phyloP scores from a whole-genome alignment of 2,113 vertebrate genomes.

The Nycticryphes semicollaris region DNA sequence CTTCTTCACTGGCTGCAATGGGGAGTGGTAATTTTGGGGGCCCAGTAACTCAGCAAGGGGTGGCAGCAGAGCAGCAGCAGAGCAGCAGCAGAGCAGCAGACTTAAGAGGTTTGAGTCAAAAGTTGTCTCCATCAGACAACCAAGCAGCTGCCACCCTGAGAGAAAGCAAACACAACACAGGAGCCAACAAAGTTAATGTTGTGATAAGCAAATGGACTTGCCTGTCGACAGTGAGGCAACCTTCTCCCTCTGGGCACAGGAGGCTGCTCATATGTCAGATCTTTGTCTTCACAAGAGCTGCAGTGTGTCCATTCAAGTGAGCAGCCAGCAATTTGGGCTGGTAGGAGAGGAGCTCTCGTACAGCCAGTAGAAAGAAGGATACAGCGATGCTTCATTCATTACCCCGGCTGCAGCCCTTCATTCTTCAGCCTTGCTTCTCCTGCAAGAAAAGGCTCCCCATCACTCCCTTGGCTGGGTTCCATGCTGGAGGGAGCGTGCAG shows the following conservation, averaged over 20 bases:
- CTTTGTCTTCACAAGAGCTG: not conserved
- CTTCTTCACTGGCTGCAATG: not conserved
- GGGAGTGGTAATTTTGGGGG: not conserved
- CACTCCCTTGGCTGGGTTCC: accelerated
- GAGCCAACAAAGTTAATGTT: not conserved
- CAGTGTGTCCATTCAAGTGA: not conserved
- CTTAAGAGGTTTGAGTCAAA: not conserved
- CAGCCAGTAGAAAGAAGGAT: not conserved
- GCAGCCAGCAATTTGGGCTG: not conserved
- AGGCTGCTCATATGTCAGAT: accelerated
- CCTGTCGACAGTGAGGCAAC: not conserved
- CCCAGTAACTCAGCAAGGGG: not conserved
- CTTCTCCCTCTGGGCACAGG: not conserved
- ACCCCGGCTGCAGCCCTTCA: not conserved
- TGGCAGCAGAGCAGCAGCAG: not conserved
- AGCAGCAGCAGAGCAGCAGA: not conserved
- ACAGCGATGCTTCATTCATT: not conserved
- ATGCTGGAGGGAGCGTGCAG: accelerated
- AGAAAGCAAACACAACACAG: not conserved
- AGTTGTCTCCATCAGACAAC: not conserved
- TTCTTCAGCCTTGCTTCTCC: not conserved
- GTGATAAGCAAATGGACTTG: not conserved
- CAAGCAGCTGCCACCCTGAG: not conserved
- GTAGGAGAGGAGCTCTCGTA: not conserved
- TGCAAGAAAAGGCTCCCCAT: not conserved